phyloP scores from a whole-genome alignment of 2,113 vertebrate genomes.

The Hiodon alosoides region DNA sequence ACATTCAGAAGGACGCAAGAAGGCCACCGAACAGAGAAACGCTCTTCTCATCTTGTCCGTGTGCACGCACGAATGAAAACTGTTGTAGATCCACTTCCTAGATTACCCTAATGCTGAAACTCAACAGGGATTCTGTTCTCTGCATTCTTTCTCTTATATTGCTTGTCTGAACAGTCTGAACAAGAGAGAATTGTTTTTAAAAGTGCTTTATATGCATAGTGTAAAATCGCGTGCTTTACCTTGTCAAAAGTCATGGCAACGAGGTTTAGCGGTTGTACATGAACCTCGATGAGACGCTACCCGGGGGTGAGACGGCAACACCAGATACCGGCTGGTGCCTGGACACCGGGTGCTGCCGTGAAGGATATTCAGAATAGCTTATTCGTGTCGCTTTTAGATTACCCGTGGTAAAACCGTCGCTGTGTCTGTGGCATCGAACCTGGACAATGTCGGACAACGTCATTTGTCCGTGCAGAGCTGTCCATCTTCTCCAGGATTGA shows the following conservation, averaged over 20 bases:
- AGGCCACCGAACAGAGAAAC: slow-evolving; percentile 63
- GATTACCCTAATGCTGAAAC: slow-evolving; percentile 70
- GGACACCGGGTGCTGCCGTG: slow-evolving; percentile 70
- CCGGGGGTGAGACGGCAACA: slow-evolving; percentile 72
- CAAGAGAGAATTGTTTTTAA: slow-evolving; percentile 51
- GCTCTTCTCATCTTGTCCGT: slow-evolving; percentile 53
- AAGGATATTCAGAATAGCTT: slow-evolving; percentile 70
- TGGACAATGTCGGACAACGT: slow-evolving; percentile 40
- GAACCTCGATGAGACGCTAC: slow-evolving; percentile 70
- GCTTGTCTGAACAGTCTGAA: slow-evolving; percentile 49
- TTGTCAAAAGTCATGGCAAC: slow-evolving; percentile 72
- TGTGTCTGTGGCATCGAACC: slow-evolving; percentile 62
- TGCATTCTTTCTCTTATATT: slow-evolving; percentile 24
- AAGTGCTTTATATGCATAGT: slow-evolving; percentile 80
- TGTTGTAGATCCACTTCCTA: slow-evolving; percentile 65
- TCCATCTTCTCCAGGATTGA: slow-evolving; percentile 17
- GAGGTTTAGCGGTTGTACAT: slow-evolving; percentile 76
- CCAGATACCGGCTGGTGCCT: slow-evolving; percentile 67
- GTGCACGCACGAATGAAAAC: slow-evolving; percentile 72
- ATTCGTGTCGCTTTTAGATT: slow-evolving; percentile 59
- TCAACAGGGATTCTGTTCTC: slow-evolving; percentile 68
- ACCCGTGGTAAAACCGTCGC: slow-evolving; percentile 48
- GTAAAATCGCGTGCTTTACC: slow-evolving; percentile 63
- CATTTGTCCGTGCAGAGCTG: slow-evolving; percentile 11
- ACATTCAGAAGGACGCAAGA: slow-evolving; percentile 75